Evolutionary conservation across 53 echinoderm and acorn worm species (phyloP).

Genomic region (Holothuria scabra): DNA sequence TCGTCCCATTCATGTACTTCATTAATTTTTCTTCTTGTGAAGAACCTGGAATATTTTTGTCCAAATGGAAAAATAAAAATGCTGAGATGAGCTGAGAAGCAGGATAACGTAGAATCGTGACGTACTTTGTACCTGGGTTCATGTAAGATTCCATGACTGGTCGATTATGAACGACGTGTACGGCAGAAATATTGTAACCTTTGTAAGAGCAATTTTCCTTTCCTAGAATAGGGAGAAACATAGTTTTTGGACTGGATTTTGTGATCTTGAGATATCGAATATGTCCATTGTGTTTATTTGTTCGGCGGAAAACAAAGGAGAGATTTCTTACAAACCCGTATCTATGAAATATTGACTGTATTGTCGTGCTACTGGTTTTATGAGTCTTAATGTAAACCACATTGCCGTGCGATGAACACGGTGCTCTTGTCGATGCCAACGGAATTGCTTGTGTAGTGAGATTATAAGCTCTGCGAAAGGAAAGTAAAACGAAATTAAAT

Average conservation of each 20-base stretch:
- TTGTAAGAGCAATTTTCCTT: background rate
- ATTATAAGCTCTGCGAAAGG: too few relatives aligned
- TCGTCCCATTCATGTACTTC: constrained; percentile 1
- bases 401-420: too few relatives aligned
- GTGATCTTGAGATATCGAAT: constrained; percentile 24
- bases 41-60: background rate
- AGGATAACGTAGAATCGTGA: constrained; percentile 36
- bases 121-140: constrained; percentile 35
- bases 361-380: too few relatives aligned
- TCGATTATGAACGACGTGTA: constrained; percentile 25
- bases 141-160: constrained; percentile 14
- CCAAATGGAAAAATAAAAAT: constrained; percentile 3
- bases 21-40: constrained; percentile 2
- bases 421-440: too few relatives aligned
- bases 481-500: too few relatives aligned
- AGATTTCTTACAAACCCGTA: constrained; percentile 1
- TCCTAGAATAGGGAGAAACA: constrained; percentile 22
- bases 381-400: too few relatives aligned
- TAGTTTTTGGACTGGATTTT: constrained; percentile 7
- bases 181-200: constrained; percentile 39
- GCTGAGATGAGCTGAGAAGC: constrained; percentile 21
- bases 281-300: constrained; percentile 18
- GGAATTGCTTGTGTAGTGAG: too few relatives aligned
- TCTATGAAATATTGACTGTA: constrained; percentile 3
- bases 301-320: constrained; percentile 8